Evolutionary conservation across 2,797 vertebrate species (phyloP), one percentile per base, ranked within the genome.

Genomic region (Hoplostethus mediterraneus): DNA sequence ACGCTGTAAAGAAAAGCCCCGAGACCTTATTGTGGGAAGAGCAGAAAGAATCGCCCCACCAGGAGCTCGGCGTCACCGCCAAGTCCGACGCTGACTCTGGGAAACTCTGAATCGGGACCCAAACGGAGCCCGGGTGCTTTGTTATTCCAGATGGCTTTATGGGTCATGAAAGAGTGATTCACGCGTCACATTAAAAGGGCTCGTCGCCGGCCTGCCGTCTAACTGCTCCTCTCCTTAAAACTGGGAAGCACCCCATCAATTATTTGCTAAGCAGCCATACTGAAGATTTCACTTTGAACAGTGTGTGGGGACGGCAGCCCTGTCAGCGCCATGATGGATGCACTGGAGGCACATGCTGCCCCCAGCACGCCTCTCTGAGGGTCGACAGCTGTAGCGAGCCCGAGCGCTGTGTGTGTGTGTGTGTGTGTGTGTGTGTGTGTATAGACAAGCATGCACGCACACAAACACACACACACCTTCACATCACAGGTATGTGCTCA

Each of bases 231-330:
- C 89, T 89, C 80, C 83, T 90, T 90, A 90, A 91, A 92, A 86
- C 33, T 64, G 66, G 82, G 75, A 84, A 92, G 82, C 89, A 81
- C 86, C 89, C 89, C 91, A 93, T 95, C 89, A 94, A 93, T 95
- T 92, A 93, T 87, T 75, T 77, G 80, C 92, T 89, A 92, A 94
- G 91, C 92, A 93, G 91, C 85, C 92, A 91, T 93, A 92, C 92
- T 94, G 92, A 92, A 93, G 80, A 92, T 85, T 90, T 93, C 91
- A 94, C 83, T 90, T 58, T 86, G 88, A 92, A 92, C 91, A 88
- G 90, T 89, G 84, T 91, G 92, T 83, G 87, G 84, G 88, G 91
- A 88, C 77, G 87, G 84, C 83, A 11, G 80, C 61, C 52, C 91
- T 93, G 93, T 91, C 91, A 88, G 80, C 49, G 47, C 14, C 31